Conservation (phyloP, 2,113 vertebrate genomes). For the Zosterops japonicus region DNA sequence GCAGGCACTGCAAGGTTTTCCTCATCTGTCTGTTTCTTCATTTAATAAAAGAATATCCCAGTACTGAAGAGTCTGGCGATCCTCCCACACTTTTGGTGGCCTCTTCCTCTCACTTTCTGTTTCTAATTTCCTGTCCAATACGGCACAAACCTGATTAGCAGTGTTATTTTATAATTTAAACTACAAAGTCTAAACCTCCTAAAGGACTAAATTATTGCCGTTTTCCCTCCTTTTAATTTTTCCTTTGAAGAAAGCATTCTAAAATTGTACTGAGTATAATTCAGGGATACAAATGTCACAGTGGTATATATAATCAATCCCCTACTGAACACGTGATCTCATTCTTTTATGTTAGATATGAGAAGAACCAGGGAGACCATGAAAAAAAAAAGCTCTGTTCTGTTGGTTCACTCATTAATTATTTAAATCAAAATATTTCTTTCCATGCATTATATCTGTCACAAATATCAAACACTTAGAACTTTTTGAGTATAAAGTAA, state of each 20-base stretch:
- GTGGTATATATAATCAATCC: not conserved
- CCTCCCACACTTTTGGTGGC: not conserved
- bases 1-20: not conserved
- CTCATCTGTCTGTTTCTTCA: not conserved
- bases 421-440: not conserved
- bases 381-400: not conserved
- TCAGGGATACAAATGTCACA: not conserved
- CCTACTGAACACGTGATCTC: not conserved
- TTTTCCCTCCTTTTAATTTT: not conserved
- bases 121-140: not conserved
- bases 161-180: not conserved
- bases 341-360: not conserved
- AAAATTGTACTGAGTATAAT: not conserved
- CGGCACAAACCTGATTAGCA: not conserved
- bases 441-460: not conserved
- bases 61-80: not conserved
- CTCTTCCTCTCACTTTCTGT: not conserved
- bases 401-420: not conserved
- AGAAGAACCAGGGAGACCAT: not conserved
- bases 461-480: not conserved
- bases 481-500: not conserved
- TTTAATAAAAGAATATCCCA: not conserved
- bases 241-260: not conserved
- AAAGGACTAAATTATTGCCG: not conserved
- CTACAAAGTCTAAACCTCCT: not conserved